Conservation (phyloP, 2,113 vertebrate genomes). For the Elaphurus davidianus region DNA sequence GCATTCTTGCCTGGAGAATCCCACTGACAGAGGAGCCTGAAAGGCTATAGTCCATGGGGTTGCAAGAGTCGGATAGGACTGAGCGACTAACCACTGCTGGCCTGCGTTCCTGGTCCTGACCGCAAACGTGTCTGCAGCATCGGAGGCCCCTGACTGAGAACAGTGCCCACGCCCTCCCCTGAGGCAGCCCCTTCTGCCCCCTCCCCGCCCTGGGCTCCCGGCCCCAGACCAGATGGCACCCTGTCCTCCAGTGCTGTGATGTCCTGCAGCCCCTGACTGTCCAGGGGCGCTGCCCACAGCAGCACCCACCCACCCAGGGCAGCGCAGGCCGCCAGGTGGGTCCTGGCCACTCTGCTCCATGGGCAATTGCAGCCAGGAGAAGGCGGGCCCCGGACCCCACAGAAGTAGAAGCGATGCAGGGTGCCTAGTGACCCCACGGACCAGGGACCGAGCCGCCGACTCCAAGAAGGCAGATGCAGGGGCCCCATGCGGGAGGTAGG, state of each 20-base stretch:
- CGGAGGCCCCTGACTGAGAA: rapidly evolving
- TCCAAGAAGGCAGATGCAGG: rapidly evolving
- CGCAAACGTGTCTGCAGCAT: rapidly evolving
- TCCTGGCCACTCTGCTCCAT: rapidly evolving
- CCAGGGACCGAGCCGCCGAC: rapidly evolving
- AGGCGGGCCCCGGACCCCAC: rapidly evolving
- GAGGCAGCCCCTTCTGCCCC: rapidly evolving
- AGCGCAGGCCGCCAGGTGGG: rapidly evolving
- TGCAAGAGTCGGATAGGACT: rapidly evolving
- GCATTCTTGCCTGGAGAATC: not conserved
- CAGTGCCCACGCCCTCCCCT: rapidly evolving
- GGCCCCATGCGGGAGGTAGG: rapidly evolving
- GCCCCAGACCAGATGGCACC: rapidly evolving
- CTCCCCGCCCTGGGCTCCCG: not conserved
- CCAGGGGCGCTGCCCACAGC: rapidly evolving
- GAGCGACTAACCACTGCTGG: rapidly evolving
- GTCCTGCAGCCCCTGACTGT: rapidly evolving
- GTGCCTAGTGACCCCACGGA: rapidly evolving
- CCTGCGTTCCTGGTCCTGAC: not conserved
- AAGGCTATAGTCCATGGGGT: not conserved
- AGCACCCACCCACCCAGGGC: rapidly evolving
- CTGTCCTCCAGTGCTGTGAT: not conserved
- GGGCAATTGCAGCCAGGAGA: rapidly evolving
- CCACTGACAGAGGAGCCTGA: not conserved
- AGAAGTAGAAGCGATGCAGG: rapidly evolving